Percentiles rank a stretch among this genome's conserved stretches.
These are phyloP conservation scores for Chionoecetes opilio DNA, from an alignment of 1,140 invertebrate genomes.

Conservation along the genomic window DNA sequence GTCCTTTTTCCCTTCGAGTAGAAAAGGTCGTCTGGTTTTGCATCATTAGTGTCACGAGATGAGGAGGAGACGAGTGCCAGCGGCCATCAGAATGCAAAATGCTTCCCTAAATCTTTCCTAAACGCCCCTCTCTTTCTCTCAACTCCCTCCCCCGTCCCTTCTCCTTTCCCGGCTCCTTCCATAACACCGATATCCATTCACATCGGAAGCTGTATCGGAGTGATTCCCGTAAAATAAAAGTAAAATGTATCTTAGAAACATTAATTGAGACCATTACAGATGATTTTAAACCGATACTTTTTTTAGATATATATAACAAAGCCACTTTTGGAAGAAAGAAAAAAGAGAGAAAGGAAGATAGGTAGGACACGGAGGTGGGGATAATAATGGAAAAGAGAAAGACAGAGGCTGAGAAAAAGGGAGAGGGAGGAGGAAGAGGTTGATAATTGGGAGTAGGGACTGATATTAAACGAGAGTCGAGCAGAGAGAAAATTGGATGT, in stretches of 20 bases:
- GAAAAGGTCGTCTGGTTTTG: slow-evolving; percentile 52
- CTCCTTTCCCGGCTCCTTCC: neutral
- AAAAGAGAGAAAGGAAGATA: neutral
- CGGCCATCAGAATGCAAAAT: slow-evolving; percentile 63
- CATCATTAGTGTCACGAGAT: slow-evolving; percentile 67
- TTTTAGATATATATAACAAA: slow-evolving; percentile 36
- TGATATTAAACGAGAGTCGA: slow-evolving; percentile 59
- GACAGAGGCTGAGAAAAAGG: neutral
- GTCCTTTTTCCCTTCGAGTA: neutral
- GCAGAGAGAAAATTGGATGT: slow-evolving; percentile 64
- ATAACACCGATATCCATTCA: neutral
- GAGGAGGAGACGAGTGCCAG: slow-evolving; percentile 40
- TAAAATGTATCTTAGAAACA: neutral
- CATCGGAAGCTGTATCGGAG: neutral
- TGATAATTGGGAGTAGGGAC: neutral
- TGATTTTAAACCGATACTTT: slow-evolving; percentile 53
- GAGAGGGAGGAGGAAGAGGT: neutral
- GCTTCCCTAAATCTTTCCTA: slow-evolving; percentile 58
- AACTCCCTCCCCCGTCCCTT: neutral
- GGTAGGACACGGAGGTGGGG: neutral
- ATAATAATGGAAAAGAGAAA: neutral
- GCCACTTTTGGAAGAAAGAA: neutral
- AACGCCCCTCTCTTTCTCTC: slow-evolving; percentile 28
- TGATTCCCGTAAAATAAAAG: slow-evolving; percentile 35
- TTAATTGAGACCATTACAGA: slow-evolving; percentile 40